Evolutionary conservation across 2,797 vertebrate species (phyloP), one percentile per base, ranked within the genome.

Genomic region (Hephaestus fuliginosus): DNA sequence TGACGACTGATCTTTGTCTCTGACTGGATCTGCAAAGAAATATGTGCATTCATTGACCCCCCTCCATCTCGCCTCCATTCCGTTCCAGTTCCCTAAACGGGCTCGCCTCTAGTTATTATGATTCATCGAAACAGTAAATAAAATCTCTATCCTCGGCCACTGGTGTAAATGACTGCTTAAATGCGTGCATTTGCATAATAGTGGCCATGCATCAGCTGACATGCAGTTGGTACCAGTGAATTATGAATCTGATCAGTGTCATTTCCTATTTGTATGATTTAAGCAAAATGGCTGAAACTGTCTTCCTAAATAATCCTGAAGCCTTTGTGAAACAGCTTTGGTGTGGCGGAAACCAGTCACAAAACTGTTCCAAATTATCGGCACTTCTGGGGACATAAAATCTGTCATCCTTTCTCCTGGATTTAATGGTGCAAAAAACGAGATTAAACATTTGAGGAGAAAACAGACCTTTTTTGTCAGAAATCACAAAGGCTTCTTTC

Each of bases 61-160:
- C 48, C 41, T 58, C 64, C 20, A 62, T 83, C 58, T 49, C 84
- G 71, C 83, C 58, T 70, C 74, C 25, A 33, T 78, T 83, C 75
- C 53, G 10, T 87, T 88, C 48, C 41, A 78, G 56, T 82, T 81
- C 85, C 75, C 72, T 48, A 44, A 86, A 78, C 51, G 3, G 62
- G 58, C 80, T 80, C 10, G 64, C 83, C 67, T 78, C 44, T 7
- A 70, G 78, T 86, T 90, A 90, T 90, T 81, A 87, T 79, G 87
- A 92, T 88, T 90, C 85, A 91, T 74, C 18, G 61, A 90, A 88
- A 92, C 84, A 82, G 87, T 92, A 91, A 93, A 93, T 89, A 92
- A 88, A 91, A 90, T 70, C 86, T 87, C 79, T 72, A 75, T 80
- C 70, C 65, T 62, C 12, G 2, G 74, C 74, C 69, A 30, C 74